These are phyloP conservation scores for Hirtodrosophila duncani DNA, from an alignment of 2,888 invertebrate species.

Conservation along the genomic window DNA sequence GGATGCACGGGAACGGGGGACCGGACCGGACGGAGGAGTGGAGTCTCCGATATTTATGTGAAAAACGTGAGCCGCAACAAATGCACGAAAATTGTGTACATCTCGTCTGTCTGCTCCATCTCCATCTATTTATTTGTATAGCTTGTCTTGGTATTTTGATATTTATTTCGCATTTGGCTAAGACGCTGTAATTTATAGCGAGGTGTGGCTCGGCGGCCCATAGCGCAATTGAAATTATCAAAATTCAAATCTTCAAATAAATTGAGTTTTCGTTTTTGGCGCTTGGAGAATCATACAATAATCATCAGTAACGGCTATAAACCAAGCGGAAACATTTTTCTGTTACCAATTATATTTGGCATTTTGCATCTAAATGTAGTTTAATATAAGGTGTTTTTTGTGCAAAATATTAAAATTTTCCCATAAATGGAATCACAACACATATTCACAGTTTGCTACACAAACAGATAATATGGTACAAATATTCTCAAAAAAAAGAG, in stretches of 20 bases:
- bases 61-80: constrained; percentile 55
- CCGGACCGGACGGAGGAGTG: no score
- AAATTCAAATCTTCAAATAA: constrained; percentile 5
- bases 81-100: constrained; percentile 64
- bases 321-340: constrained; percentile 3
- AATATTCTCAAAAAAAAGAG: no score
- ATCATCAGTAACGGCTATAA: constrained; percentile 3
- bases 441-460: no score
- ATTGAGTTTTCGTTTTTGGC: constrained; percentile 4
- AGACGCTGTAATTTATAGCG: constrained; percentile 48
- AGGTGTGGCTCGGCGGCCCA: constrained; percentile 43
- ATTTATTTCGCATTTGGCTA: constrained; percentile 33
- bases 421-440: constrained; percentile 1
- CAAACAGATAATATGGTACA: no score
- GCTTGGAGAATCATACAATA: no score
- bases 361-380: no score
- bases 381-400: no score
- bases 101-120: neutral
- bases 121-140: constrained; percentile 33
- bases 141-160: constrained; percentile 51
- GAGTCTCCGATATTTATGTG: constrained; percentile 62
- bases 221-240: constrained; percentile 42
- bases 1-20: constrained; percentile 9
- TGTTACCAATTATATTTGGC: no score
- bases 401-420: neutral